Evolutionary conservation across 2,113 vertebrate genomes (phyloP).

Genomic region (Oryzias melastigma): DNA sequence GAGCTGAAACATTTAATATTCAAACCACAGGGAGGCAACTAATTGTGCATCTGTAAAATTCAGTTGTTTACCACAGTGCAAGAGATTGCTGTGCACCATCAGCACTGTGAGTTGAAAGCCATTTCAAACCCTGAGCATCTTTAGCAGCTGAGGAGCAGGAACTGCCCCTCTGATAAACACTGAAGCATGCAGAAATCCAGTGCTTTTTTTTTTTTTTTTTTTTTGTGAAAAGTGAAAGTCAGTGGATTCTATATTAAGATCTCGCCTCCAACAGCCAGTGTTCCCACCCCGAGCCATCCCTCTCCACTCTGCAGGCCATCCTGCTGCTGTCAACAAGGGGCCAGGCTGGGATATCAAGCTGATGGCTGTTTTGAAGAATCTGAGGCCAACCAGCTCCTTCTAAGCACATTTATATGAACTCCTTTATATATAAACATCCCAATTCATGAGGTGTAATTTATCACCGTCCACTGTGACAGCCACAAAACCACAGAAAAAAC

Average conservation of each 20-base stretch:
- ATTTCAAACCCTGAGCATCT: slow-evolving; percentile 16
- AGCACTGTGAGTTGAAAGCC: slow-evolving; percentile 14
- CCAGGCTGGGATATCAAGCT: slow-evolving; percentile 19
- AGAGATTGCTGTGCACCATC: slow-evolving; percentile 10
- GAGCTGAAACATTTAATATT: background rate
- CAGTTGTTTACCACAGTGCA: background rate
- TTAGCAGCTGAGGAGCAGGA: slow-evolving; percentile 33
- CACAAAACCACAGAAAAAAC: background rate
- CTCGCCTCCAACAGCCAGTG: slow-evolving; percentile 31
- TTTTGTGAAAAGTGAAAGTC: slow-evolving; percentile 42
- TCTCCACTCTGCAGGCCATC: slow-evolving; percentile 34
- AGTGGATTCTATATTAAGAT: slow-evolving; percentile 58
- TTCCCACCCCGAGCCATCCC: slow-evolving; percentile 29
- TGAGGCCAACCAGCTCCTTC: slow-evolving; percentile 1
- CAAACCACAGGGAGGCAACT: background rate
- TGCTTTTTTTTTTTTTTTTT: slow-evolving; percentile 17
- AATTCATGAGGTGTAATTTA: background rate
- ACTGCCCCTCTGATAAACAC: slow-evolving; percentile 35
- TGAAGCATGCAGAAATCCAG: slow-evolving; percentile 45
- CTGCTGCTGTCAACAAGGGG: slow-evolving; percentile 36
- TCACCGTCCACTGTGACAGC: background rate
- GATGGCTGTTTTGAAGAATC: slow-evolving; percentile 15
- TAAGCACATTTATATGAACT: background rate
- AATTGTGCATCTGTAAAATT: background rate
- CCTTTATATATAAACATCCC: background rate